These are phyloP conservation scores for Patella depressa DNA, from an alignment of 2,888 invertebrate species.

Conservation along the genomic window DNA sequence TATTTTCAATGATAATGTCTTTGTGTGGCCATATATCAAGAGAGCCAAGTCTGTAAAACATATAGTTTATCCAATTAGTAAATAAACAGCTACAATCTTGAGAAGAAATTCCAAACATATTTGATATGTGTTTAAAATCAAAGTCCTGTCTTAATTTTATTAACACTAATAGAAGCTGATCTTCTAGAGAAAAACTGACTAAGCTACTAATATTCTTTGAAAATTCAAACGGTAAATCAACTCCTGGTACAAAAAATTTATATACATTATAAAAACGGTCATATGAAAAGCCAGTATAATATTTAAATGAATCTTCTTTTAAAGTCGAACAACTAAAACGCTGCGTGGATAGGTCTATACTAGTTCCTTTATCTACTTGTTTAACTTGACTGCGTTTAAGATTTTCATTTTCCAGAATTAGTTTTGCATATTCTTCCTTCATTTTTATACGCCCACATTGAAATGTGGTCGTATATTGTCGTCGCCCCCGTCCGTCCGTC, in stretches of 20 bases:
- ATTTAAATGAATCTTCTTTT: background rate
- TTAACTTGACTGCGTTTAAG: background rate
- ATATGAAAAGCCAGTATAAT: background rate
- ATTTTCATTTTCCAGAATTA: no score
- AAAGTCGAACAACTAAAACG: background rate
- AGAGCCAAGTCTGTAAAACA: background rate
- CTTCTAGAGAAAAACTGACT: background rate
- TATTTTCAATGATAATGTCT: background rate
- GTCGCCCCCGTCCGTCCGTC: no score
- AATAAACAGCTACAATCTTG: background rate
- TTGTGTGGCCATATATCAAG: background rate
- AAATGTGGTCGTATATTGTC: no score
- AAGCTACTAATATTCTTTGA: background rate
- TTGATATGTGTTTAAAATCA: background rate
- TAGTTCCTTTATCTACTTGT: background rate
- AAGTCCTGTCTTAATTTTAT: background rate
- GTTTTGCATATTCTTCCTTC: no score
- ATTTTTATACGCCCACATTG: no score
- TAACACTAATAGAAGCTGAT: background rate
- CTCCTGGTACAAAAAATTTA: background rate
- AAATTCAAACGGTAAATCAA: background rate
- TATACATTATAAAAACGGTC: background rate
- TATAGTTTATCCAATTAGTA: background rate
- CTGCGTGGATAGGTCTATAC: background rate
- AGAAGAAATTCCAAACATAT: background rate